Percentiles rank a stretch among this genome's conserved stretches.
These are phyloP conservation scores for Eupleurogrammus muticus DNA, from an alignment of 2,797 vertebrate species.

Conservation along the genomic window DNA sequence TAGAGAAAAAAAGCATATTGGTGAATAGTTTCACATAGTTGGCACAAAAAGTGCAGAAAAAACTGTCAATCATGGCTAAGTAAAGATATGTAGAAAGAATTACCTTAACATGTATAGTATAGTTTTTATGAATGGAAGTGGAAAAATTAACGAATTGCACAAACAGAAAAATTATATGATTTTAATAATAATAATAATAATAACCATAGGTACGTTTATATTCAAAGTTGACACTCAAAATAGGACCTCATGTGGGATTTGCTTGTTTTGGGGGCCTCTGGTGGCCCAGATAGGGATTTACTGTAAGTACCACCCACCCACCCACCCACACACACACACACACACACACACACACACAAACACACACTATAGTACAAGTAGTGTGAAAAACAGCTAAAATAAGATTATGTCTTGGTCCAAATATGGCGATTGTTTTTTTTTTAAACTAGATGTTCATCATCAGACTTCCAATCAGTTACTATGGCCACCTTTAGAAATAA, in stretches of 20 bases:
- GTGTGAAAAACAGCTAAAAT: too few relatives aligned
- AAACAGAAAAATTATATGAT: neutral
- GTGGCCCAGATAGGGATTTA: neutral
- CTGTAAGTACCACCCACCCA: slow-evolving; percentile 24
- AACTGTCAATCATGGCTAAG: neutral
- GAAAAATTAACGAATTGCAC: neutral
- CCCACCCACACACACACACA: too few relatives aligned
- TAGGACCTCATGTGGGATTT: neutral
- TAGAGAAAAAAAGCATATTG: neutral
- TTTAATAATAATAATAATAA: neutral
- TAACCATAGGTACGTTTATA: neutral
- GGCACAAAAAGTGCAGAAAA: neutral
- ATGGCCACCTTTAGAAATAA: neutral
- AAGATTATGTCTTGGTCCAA: too few relatives aligned
- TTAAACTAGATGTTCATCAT: too few relatives aligned
- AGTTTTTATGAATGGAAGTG: neutral
- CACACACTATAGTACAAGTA: too few relatives aligned
- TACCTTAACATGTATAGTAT: neutral
- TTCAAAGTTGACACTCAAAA: neutral
- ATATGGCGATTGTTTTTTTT: too few relatives aligned
- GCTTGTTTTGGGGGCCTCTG: neutral
- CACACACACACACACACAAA: slow-evolving; percentile 1
- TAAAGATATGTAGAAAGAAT: neutral
- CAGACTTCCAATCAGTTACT: neutral
- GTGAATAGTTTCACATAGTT: neutral